Conservation (phyloP, 1,140 invertebrate species). For the Patella vulgata region DNA sequence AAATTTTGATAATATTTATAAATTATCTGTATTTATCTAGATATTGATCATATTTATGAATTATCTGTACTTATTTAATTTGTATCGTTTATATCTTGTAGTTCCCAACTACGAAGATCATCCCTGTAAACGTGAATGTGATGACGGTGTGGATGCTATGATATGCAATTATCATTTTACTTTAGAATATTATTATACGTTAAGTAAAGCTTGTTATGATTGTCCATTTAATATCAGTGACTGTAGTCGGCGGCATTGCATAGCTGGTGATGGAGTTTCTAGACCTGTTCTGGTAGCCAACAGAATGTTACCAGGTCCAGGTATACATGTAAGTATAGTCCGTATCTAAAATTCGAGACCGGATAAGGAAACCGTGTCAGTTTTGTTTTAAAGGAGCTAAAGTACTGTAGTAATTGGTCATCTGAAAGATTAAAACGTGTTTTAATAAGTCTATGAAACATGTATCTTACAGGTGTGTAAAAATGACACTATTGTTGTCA, state of each 20-base stretch:
- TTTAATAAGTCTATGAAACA: neutral
- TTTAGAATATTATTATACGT: too few species aligned
- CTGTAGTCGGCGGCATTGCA: constrained; percentile 81
- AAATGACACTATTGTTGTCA: constrained; percentile 49
- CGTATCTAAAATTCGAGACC: too few species aligned
- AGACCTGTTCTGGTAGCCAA: constrained; percentile 82
- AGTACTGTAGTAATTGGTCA: too few species aligned
- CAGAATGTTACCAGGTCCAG: constrained; percentile 85
- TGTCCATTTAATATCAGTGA: constrained; percentile 82
- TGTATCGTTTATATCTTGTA: too few species aligned
- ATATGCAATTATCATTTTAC: constrained; percentile 78
- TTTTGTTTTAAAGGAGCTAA: too few species aligned
- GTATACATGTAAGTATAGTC: constrained; percentile 75
- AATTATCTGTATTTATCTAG: too few species aligned
- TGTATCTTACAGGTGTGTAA: constrained; percentile 46
- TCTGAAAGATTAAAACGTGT: neutral
- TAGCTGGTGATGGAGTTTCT: constrained; percentile 81
- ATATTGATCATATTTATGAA: too few species aligned
- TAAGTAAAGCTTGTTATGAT: constrained; percentile 86
- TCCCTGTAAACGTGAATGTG: constrained; percentile 80
- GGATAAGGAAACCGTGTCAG: too few species aligned
- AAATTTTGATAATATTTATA: too few species aligned
- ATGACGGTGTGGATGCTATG: constrained; percentile 74
- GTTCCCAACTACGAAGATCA: constrained; percentile 51
- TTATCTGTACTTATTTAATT: too few species aligned